phyloP scores from a whole-genome alignment of 2,888 invertebrate genomes.

The Strigamia crassipes region DNA sequence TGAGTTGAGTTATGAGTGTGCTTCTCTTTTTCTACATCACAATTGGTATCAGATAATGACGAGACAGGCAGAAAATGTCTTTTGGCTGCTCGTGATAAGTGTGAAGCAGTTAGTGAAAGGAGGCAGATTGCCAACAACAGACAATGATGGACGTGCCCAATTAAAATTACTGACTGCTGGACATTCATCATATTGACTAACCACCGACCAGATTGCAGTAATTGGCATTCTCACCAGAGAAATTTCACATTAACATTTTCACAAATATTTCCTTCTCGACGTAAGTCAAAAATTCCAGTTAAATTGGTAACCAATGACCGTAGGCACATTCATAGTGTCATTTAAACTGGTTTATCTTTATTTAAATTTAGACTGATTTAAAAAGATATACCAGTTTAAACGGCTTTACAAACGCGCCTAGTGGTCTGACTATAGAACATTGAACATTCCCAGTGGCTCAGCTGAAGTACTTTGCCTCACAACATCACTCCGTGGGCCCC shows the following conservation, averaged over 20 bases:
- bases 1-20: neutral
- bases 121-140: slow-evolving; percentile 31
- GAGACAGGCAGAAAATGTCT: slow-evolving; percentile 40
- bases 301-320: too few species aligned
- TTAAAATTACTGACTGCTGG: slow-evolving; percentile 33
- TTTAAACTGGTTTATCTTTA: too few species aligned
- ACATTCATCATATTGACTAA: slow-evolving; percentile 37
- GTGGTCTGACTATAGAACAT: too few species aligned
- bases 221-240: slow-evolving; percentile 13
- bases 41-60: slow-evolving; percentile 12
- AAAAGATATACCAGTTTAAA: too few species aligned
- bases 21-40: neutral
- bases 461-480: too few species aligned
- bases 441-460: too few species aligned
- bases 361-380: too few species aligned
- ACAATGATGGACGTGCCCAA: slow-evolving; percentile 32
- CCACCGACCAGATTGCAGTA: slow-evolving; percentile 32
- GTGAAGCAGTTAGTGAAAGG: slow-evolving; percentile 36
- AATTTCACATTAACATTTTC: neutral
- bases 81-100: slow-evolving; percentile 20
- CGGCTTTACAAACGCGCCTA: too few species aligned
- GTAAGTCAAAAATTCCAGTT: too few species aligned
- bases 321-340: too few species aligned
- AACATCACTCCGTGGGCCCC: too few species aligned
- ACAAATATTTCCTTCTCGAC: neutral